Conservation (phyloP, 2,797 vertebrate genomes). For the Acipenser transmontanus region DNA sequence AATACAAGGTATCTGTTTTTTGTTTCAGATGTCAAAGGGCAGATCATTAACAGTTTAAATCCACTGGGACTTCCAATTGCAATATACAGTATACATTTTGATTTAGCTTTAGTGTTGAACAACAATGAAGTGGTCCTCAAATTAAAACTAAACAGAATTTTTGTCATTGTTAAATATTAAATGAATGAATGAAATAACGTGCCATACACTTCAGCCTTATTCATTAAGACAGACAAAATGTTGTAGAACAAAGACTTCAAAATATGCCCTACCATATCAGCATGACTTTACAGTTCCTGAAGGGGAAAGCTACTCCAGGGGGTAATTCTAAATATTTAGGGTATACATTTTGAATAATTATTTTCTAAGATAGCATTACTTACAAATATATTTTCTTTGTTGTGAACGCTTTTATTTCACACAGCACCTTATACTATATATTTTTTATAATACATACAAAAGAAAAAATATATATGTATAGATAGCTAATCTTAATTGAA, state of each 20-base stretch:
- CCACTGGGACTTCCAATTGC: too few species aligned
- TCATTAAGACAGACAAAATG: constrained; percentile 71
- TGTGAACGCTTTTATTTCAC: background rate
- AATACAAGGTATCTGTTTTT: too few species aligned
- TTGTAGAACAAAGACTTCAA: constrained; percentile 56
- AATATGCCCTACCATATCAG: constrained; percentile 71
- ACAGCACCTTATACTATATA: background rate
- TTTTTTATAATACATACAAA: too few species aligned
- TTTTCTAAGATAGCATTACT: background rate
- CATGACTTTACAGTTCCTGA: constrained; percentile 69
- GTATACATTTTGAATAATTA: background rate
- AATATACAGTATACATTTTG: too few species aligned
- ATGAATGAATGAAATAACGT: constrained; percentile 1
- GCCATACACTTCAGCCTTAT: constrained; percentile 65
- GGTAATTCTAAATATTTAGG: constrained; percentile 12
- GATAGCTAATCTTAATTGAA: too few species aligned
- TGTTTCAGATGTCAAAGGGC: too few species aligned
- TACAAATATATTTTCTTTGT: background rate
- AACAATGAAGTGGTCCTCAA: too few species aligned
- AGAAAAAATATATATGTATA: too few species aligned
- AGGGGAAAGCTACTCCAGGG: constrained; percentile 70
- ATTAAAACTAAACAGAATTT: constrained; percentile 32
- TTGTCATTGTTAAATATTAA: constrained; percentile 45
- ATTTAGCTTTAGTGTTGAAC: too few species aligned
- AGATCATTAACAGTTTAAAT: too few species aligned